A percentile compares a stretch with the other conserved stretches of the same genome.
These are phyloP conservation scores for Sclerodermus sp. DNA, from an alignment of 2,888 invertebrate species.

Conservation along the genomic window DNA sequence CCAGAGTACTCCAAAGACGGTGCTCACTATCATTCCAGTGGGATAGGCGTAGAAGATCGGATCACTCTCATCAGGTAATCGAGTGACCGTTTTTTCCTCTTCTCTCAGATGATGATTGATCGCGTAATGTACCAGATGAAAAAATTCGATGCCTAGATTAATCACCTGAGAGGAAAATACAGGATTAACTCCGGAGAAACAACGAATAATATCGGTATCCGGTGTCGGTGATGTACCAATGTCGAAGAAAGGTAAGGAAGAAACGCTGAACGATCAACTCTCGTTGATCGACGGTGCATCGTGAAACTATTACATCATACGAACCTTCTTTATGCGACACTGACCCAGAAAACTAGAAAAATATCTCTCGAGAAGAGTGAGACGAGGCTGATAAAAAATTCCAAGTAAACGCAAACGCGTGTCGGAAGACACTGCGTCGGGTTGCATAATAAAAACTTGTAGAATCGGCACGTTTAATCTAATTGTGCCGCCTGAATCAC, in stretches of 20 bases:
- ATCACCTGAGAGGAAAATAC: slow-evolving; percentile 7
- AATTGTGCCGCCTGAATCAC: slow-evolving; percentile 17
- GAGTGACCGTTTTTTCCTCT: slow-evolving; percentile 27
- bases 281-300: too few species aligned
- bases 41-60: slow-evolving; percentile 41
- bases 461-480: background rate
- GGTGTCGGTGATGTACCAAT: too few species aligned
- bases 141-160: slow-evolving; percentile 26
- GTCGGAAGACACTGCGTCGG: slow-evolving; percentile 7
- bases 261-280: too few species aligned
- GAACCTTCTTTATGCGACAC: too few species aligned
- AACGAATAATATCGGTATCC: too few species aligned
- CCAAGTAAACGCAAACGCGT: slow-evolving; percentile 7
- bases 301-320: too few species aligned
- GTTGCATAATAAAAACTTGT: slow-evolving; percentile 20
- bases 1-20: slow-evolving; percentile 31
- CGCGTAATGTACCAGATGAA: slow-evolving; percentile 43
- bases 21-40: slow-evolving; percentile 33
- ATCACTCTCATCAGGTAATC: slow-evolving; percentile 43
- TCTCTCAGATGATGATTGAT: slow-evolving; percentile 22
- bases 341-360: too few species aligned
- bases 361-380: too few species aligned
- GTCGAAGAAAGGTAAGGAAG: too few species aligned
- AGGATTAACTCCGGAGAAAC: too few species aligned
- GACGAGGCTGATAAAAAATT: background rate